Evolutionary conservation across 1,140 invertebrate species (phyloP).

Genomic region (Drosophila tristis): DNA sequence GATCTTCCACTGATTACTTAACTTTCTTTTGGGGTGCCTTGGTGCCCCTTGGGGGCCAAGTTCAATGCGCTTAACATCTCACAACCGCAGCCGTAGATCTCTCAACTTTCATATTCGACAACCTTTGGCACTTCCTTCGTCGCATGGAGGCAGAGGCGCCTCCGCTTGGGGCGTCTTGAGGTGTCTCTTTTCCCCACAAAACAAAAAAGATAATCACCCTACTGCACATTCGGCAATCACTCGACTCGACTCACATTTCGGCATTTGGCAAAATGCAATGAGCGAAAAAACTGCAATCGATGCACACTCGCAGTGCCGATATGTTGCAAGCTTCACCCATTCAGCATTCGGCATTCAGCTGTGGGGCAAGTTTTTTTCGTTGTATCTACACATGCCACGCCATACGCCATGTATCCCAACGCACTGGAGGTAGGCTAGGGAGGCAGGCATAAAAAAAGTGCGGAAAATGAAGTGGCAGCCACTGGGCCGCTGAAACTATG

Average conservation of each 20-base stretch:
- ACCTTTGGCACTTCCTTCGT: slow-evolving; percentile 71
- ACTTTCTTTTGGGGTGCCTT: slow-evolving; percentile 63
- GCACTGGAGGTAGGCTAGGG: slow-evolving; percentile 31
- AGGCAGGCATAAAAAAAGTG: slow-evolving; percentile 16
- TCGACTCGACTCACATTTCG: slow-evolving; percentile 23
- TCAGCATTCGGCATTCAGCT: slow-evolving; percentile 12
- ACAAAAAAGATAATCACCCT: slow-evolving; percentile 8
- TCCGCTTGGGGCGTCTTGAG: no score
- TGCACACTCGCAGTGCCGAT: slow-evolving; percentile 44
- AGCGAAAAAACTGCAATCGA: slow-evolving; percentile 44
- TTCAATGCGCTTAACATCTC: slow-evolving; percentile 71
- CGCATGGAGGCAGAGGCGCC: no score
- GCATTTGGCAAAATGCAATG: slow-evolving; percentile 45
- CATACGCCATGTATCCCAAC: not conserved
- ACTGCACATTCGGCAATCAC: slow-evolving; percentile 29
- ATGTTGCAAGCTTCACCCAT: slow-evolving; percentile 43
- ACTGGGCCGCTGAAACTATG: slow-evolving; percentile 48
- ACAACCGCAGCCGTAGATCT: not conserved
- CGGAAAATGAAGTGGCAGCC: slow-evolving; percentile 20
- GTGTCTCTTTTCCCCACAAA: not conserved
- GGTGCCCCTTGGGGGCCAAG: slow-evolving; percentile 44
- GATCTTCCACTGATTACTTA: slow-evolving; percentile 63
- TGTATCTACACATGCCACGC: slow-evolving; percentile 25
- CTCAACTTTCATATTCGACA: slow-evolving; percentile 74
- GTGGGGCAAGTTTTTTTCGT: slow-evolving; percentile 45